Conservation (phyloP, 1,140 invertebrate species). For the Megalopta genalis region DNA sequence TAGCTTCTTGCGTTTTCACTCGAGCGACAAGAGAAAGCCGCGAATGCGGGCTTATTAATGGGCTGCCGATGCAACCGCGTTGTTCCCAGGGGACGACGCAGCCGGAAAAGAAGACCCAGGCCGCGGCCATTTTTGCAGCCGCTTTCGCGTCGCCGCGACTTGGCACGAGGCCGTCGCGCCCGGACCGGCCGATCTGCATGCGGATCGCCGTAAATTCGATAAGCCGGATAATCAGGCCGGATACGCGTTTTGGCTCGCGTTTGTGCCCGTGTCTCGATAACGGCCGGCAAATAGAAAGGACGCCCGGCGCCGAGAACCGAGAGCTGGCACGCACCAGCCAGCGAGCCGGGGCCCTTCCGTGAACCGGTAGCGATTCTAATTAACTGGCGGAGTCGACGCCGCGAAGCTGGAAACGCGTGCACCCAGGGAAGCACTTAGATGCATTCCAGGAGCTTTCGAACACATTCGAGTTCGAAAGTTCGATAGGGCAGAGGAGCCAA, state of each 20-base stretch:
- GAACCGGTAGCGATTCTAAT: no score
- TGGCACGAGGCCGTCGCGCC: conserved; percentile 27
- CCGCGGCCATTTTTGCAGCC: conserved; percentile 38
- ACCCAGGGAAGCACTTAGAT: no score
- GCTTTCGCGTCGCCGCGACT: conserved; percentile 39
- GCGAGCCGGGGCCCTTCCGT: no score
- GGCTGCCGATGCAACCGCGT: neutral
- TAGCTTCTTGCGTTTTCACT: neutral
- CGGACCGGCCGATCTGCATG: conserved; percentile 41
- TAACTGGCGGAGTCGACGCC: no score
- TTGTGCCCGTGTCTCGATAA: neutral
- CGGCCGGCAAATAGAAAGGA: conserved; percentile 28
- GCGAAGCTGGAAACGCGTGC: no score
- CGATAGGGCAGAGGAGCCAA: no score
- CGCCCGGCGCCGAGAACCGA: no score
- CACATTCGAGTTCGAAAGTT: no score
- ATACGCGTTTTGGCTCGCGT: conserved; percentile 34
- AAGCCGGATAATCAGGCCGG: conserved; percentile 42
- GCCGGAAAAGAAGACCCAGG: no score
- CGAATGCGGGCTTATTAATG: neutral
- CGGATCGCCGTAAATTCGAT: conserved; percentile 41
- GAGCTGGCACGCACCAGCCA: no score
- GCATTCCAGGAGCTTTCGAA: no score
- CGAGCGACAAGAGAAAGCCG: neutral
- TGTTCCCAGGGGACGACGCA: neutral